Evolutionary conservation across 64 coral and sea anemone species (phyloP).

Genomic region (Exaiptasia diaphana): DNA sequence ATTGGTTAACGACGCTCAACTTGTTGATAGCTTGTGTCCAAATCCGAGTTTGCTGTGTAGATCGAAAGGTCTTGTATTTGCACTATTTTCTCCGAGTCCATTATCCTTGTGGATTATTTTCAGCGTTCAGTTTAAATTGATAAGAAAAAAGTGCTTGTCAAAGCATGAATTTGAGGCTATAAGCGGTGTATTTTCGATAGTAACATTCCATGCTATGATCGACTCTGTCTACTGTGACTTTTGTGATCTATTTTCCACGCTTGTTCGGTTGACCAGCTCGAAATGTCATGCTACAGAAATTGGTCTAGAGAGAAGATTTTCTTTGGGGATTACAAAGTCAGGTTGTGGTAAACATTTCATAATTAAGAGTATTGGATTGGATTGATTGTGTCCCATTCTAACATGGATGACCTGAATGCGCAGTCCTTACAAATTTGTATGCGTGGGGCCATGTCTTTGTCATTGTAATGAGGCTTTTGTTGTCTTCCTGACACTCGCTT

Average conservation of each 20-base stretch:
- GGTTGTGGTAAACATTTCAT: neutral
- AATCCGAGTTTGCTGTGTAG: slow-evolving; percentile 24
- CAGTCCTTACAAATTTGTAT: slow-evolving; percentile 29
- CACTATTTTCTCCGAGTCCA: slow-evolving; percentile 6
- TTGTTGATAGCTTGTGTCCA: slow-evolving; percentile 37
- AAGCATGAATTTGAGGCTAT: too few relatives aligned
- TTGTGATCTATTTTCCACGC: slow-evolving; percentile 29
- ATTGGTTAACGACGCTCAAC: slow-evolving; percentile 1
- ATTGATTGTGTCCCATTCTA: neutral
- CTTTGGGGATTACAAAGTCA: slow-evolving; percentile 10
- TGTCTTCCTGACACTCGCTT: slow-evolving; percentile 11
- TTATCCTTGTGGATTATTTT: slow-evolving; percentile 2
- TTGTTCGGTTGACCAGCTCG: neutral
- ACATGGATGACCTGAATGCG: neutral
- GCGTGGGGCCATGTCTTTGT: slow-evolving; percentile 51
- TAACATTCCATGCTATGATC: too few relatives aligned
- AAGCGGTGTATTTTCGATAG: too few relatives aligned
- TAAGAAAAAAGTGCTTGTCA: too few relatives aligned
- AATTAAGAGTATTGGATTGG: too few relatives aligned
- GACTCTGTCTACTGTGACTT: too few relatives aligned
- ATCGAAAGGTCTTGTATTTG: slow-evolving; percentile 25
- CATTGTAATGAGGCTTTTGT: slow-evolving; percentile 72
- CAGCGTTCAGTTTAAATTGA: neutral
- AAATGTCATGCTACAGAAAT: slow-evolving; percentile 34
- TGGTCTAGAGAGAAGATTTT: neutral